A percentile compares a stretch with the other conserved stretches of the same genome.
These are phyloP conservation scores for Callyntrura sp. DNA, from an alignment of 2,888 invertebrate genomes.

Conservation along the genomic window DNA sequence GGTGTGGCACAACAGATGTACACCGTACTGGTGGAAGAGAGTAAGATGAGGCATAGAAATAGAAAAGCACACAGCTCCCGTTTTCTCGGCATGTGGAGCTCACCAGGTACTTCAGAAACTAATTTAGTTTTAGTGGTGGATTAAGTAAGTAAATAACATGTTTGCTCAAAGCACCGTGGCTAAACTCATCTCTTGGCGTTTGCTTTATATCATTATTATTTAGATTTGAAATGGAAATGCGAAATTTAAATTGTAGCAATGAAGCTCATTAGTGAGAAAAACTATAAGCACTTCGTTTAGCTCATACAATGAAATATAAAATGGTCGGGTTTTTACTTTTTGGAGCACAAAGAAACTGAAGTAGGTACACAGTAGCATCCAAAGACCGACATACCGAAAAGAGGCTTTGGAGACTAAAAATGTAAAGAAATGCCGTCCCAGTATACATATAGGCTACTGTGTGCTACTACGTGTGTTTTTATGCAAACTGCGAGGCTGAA, in stretches of 20 bases:
- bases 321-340: too few relatives aligned
- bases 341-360: too few relatives aligned
- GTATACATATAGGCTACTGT: too few relatives aligned
- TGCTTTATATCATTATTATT: not conserved
- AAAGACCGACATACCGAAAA: not conserved
- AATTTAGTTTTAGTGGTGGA: too few relatives aligned
- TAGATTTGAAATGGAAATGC: constrained; percentile 41
- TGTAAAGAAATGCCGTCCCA: not conserved
- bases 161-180: not conserved
- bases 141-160: too few relatives aligned
- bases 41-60: too few relatives aligned
- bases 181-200: not conserved
- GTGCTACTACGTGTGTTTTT: not conserved
- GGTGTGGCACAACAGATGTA: too few relatives aligned
- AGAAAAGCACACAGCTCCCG: too few relatives aligned
- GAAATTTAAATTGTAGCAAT: constrained; percentile 43
- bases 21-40: too few relatives aligned
- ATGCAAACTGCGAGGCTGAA: constrained; percentile 6
- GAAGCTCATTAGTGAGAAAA: constrained; percentile 26
- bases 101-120: too few relatives aligned
- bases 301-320: too few relatives aligned
- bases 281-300: not conserved
- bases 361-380: not conserved
- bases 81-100: too few relatives aligned
- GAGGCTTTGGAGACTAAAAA: not conserved